Conservation (phyloP, 2,888 invertebrate species). For the Oxyscelio sp. region DNA sequence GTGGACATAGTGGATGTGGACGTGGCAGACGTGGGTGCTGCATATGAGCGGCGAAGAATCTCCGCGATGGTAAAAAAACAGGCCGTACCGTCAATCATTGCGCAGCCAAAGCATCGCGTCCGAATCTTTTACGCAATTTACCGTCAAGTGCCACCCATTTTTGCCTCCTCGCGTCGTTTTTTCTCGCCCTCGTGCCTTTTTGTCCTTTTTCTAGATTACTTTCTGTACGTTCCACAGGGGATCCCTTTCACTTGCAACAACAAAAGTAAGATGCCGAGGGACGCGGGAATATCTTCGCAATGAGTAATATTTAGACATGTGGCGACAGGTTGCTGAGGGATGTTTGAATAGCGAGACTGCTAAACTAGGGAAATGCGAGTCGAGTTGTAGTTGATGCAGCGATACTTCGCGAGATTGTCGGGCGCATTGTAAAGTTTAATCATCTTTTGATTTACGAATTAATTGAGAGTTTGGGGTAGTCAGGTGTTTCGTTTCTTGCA, state of each 20-base stretch:
- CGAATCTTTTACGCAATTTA: constrained; percentile 80
- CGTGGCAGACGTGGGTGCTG: constrained; percentile 70
- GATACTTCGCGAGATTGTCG: not conserved
- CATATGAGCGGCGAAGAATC: constrained; percentile 63
- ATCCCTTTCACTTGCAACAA: constrained; percentile 6
- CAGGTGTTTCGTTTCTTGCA: not conserved
- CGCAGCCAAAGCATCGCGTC: constrained; percentile 81
- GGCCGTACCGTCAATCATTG: constrained; percentile 84
- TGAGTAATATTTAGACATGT: constrained; percentile 8
- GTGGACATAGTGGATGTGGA: too few species aligned
- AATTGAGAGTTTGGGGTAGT: not conserved
- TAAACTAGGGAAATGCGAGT: not conserved
- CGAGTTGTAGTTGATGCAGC: not conserved
- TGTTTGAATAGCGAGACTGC: not conserved
- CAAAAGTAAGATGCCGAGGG: constrained; percentile 5
- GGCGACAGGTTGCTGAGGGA: not conserved
- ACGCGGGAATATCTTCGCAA: not conserved
- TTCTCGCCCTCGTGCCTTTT: not conserved
- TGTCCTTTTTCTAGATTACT: constrained; percentile 12
- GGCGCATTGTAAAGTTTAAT: not conserved
- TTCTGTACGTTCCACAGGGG: not conserved
- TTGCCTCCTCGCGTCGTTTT: constrained; percentile 30
- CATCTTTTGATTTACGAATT: not conserved
- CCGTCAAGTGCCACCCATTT: constrained; percentile 76
- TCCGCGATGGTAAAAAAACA: constrained; percentile 72